Base-by-base conservation (phyloP, 1,140 invertebrate species). In the Venturia canescens region DNA sequence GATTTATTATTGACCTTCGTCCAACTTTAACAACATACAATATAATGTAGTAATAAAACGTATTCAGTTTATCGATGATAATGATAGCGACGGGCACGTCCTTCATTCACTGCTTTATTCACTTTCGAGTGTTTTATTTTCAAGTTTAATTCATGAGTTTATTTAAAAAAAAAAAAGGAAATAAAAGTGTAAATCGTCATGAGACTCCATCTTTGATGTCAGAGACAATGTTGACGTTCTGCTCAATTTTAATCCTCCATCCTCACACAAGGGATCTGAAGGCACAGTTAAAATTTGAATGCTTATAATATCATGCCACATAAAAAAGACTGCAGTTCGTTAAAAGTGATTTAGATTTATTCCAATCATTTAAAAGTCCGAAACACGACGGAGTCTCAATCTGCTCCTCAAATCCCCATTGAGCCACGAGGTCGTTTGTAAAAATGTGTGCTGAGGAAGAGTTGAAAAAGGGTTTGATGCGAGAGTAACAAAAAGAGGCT, bases 11-110 rank as follows among this genome's bases (percentile, higher is more conserved):
- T 91, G 91, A 91, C 90, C 89, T 90, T 91, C 88, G 83, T 91
- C 87, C 90, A 92, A 89, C 90, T 91, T 92, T 91, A 92, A 92
- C 90, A 91, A 91, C 88, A 90, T 91, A 91, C 87, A 92, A 90
- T 92, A 90, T 90, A 90, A 91, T 91, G 88, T 90, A 87, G 85
- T 90, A 91, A 90, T 90, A 88, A 89, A 91, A 90, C 89, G 85
- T 90, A 90, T 84, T 87, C 86, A 81, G 85, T 89, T 80, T 66
- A 53, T 79, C 86, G 89, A 86, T 88, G 87, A 88, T 90, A 89
- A 89, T 90, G 83, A 86, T 88, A 90, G 87, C 86, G 88, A 87
- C 87, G 86, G 88, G 85, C 87, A 84, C 84, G 80, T 87, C 79
- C 74, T 76, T 53, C 74, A 76, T 76, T 63, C 83, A 81, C 81